Evolutionary conservation across 37 sponge, comb jelly and placozoan genomes (phyloP).

Genomic region (Haliclona indistincta): DNA sequence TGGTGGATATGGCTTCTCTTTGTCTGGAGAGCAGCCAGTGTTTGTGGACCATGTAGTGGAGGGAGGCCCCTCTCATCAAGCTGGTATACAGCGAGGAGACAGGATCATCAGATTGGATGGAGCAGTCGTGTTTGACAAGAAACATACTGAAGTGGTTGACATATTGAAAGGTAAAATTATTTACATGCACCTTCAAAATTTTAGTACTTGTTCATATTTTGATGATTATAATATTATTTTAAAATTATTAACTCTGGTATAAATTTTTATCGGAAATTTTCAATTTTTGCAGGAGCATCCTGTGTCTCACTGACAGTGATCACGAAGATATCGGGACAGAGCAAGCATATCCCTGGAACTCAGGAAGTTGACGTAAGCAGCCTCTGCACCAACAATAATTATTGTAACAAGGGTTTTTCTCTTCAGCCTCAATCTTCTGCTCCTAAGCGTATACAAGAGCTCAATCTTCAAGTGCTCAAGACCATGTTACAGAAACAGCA

Average conservation of each 20-base stretch:
- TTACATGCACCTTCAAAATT: too few species aligned
- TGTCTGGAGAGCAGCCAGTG: conserved; percentile 53
- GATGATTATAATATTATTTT: too few species aligned
- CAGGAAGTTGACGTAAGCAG: too few species aligned
- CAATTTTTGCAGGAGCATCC: not conserved
- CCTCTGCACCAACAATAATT: not conserved
- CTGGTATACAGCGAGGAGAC: conserved; percentile 56
- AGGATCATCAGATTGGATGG: conserved; percentile 77
- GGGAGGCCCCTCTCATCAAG: conserved; percentile 57
- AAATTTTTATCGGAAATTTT: not conserved
- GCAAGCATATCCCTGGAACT: too few species aligned
- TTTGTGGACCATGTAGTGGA: conserved; percentile 34
- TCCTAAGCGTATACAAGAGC: conserved; percentile 45
- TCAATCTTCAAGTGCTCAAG: conserved; percentile 59
- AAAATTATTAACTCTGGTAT: not conserved
- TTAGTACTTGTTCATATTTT: too few species aligned
- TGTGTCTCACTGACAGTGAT: not conserved
- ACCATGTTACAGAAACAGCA: conserved; percentile 61
- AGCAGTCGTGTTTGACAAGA: conserved; percentile 37
- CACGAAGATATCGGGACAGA: too few species aligned
- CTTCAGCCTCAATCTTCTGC: not conserved
- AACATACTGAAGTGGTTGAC: conserved; percentile 57
- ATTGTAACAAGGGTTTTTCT: not conserved
- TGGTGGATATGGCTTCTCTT: conserved; percentile 67
- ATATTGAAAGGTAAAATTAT: conserved; percentile 51